These are phyloP conservation scores for Pteromalus puparum DNA, from an alignment of 1,140 invertebrate species.

Conservation along the genomic window DNA sequence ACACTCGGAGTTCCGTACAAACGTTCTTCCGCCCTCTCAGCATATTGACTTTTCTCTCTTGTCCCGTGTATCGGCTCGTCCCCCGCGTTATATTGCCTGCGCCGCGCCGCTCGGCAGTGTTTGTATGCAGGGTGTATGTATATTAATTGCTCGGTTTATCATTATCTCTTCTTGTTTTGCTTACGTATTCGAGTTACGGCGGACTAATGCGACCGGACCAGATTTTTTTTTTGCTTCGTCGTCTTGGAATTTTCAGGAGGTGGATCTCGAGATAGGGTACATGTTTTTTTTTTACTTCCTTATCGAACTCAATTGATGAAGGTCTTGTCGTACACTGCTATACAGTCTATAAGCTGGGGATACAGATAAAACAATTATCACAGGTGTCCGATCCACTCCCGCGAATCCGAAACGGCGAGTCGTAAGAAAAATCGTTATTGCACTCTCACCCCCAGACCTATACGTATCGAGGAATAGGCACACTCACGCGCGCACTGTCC, in stretches of 20 bases:
- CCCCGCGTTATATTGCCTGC: too few relatives aligned
- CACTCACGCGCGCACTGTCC: background rate
- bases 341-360: too few relatives aligned
- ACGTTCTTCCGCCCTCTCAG: conserved; percentile 15
- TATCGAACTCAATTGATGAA: background rate
- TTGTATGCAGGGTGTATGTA: too few relatives aligned
- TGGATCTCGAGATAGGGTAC: background rate
- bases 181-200: too few relatives aligned
- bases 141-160: too few relatives aligned
- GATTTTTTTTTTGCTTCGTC: too few relatives aligned
- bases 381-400: background rate
- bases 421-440: background rate
- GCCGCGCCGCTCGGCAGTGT: too few relatives aligned
- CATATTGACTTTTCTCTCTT: conserved; percentile 16
- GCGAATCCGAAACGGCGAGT: background rate
- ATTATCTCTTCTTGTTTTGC: too few relatives aligned
- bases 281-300: background rate
- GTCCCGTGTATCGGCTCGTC: too few relatives aligned
- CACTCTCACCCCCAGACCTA: too few relatives aligned
- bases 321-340: background rate
- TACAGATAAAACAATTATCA: background rate
- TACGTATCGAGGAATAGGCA: conserved; percentile 28
- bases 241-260: background rate
- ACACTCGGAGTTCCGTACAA: conserved; percentile 8
- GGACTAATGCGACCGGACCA: too few relatives aligned